phyloP scores from a whole-genome alignment of 2,888 invertebrate species.

The Alitta virens region DNA sequence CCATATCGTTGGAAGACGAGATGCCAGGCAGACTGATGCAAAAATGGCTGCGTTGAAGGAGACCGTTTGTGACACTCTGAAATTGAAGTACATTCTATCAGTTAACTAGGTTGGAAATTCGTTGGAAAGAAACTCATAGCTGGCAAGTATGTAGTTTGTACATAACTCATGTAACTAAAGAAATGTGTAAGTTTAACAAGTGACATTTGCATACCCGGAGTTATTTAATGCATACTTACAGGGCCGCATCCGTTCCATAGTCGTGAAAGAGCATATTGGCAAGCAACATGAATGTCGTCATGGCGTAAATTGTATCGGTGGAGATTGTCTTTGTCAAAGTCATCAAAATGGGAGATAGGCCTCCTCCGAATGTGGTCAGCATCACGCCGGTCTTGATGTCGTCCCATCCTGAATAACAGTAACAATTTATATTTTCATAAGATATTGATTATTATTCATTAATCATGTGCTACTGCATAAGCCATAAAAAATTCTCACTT shows the following conservation, averaged over 20 bases:
- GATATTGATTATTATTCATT: too few relatives aligned
- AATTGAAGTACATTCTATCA: too few relatives aligned
- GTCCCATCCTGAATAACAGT: constrained; percentile 46
- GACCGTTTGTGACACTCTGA: constrained; percentile 82
- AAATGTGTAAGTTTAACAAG: too few relatives aligned
- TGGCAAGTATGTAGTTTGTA: too few relatives aligned
- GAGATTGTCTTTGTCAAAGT: constrained; percentile 95
- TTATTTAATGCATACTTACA: too few relatives aligned
- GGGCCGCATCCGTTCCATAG: constrained; percentile 80
- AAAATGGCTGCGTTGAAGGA: constrained; percentile 94
- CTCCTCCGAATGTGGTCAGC: constrained; percentile 81
- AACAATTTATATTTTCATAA: background rate
- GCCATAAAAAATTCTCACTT: constrained; percentile 3
- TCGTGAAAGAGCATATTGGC: constrained; percentile 89
- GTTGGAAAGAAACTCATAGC: too few relatives aligned
- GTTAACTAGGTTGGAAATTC: too few relatives aligned
- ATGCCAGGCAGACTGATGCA: constrained; percentile 91
- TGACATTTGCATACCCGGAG: too few relatives aligned
- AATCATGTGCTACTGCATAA: too few relatives aligned
- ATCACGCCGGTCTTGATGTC: constrained; percentile 75
- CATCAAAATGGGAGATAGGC: constrained; percentile 86
- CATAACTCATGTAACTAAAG: too few relatives aligned
- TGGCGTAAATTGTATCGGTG: constrained; percentile 95
- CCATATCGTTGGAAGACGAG: constrained; percentile 78
- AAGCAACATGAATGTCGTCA: constrained; percentile 82